Evolutionary conservation across 1,140 invertebrate genomes (phyloP).

Genomic region (Hestina assimilis): DNA sequence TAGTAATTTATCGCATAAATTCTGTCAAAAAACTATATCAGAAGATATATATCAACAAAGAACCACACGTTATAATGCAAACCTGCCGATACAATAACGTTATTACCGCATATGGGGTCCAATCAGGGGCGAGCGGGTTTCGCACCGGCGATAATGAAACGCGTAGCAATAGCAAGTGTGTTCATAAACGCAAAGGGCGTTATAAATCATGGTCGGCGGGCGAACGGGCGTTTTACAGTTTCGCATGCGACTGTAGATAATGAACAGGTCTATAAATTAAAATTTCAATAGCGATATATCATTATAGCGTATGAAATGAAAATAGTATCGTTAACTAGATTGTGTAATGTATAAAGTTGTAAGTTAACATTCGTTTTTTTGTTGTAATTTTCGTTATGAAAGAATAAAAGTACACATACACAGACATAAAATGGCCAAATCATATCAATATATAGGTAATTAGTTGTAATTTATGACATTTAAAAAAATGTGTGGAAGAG

Average conservation of each 20-base stretch:
- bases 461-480: too few species aligned
- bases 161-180: constrained; percentile 64
- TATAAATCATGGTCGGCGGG: constrained; percentile 57
- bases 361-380: neutral
- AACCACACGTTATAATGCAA: constrained; percentile 3
- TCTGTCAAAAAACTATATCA: too few species aligned
- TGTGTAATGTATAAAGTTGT: constrained; percentile 7
- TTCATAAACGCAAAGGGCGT: constrained; percentile 70
- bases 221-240: constrained; percentile 36
- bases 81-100: constrained; percentile 49
- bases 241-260: constrained; percentile 48
- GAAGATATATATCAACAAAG: neutral
- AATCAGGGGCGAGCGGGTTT: constrained; percentile 66
- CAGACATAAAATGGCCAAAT: too few species aligned
- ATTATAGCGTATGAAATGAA: constrained; percentile 35
- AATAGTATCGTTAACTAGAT: constrained; percentile 23
- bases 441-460: too few species aligned
- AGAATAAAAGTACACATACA: neutral
- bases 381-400: too few species aligned
- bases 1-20: too few species aligned
- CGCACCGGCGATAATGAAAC: constrained; percentile 65
- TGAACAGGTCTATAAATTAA: constrained; percentile 52
- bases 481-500: too few species aligned
- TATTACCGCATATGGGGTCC: constrained; percentile 53
- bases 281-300: constrained; percentile 50